These are phyloP conservation scores for Conomelus anceps DNA, from an alignment of 2,888 invertebrate species.

Conservation along the genomic window DNA sequence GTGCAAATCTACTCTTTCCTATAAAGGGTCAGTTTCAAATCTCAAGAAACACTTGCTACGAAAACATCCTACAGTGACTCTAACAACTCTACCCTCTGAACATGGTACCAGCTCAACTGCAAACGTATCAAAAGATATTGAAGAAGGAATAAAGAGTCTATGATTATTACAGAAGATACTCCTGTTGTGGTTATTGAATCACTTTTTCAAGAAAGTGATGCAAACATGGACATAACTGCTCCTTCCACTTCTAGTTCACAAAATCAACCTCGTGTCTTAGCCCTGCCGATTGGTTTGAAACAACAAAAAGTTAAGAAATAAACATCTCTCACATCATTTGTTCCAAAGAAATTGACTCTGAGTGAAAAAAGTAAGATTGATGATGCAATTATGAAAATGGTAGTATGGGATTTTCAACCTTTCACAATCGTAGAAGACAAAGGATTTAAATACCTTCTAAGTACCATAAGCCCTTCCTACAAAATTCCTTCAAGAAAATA, in stretches of 20 bases:
- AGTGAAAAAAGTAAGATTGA: conserved; percentile 16
- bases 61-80: conserved; percentile 9
- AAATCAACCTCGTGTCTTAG: neutral
- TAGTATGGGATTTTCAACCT: conserved; percentile 17
- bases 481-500: conserved; percentile 4
- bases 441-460: conserved; percentile 5
- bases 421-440: conserved; percentile 21
- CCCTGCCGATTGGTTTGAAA: neutral
- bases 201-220: neutral
- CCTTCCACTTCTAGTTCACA: neutral
- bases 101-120: neutral
- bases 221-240: neutral
- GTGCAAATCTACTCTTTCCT: neutral
- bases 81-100: neutral
- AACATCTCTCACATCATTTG: neutral
- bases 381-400: neutral
- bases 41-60: conserved; percentile 6
- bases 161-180: neutral
- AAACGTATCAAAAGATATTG: neutral
- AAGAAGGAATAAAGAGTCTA: no score
- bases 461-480: neutral
- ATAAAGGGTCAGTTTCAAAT: neutral
- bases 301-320: neutral
- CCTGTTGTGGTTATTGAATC: no score
- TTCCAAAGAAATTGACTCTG: conserved; percentile 5